A percentile compares a stretch with the other conserved stretches of the same genome.
phyloP scores from a whole-genome alignment of 2,113 vertebrate genomes.

The Indicator maculatus region DNA sequence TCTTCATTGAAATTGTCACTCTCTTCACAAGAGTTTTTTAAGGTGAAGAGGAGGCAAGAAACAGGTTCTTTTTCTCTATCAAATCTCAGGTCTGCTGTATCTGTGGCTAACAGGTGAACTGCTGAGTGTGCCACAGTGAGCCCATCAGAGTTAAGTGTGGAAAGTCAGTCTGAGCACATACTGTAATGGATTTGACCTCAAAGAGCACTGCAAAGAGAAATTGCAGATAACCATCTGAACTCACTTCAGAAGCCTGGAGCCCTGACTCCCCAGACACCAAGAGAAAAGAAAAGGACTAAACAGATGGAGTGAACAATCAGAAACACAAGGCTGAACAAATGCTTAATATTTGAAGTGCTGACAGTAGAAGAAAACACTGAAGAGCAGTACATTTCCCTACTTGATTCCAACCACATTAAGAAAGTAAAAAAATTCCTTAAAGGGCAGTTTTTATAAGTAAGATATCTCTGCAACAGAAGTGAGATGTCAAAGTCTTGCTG shows the following conservation, averaged over 20 bases:
- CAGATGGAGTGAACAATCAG: conserved; percentile 48
- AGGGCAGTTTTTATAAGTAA: not conserved
- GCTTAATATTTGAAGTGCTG: conserved; percentile 52
- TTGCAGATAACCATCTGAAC: conserved; percentile 81
- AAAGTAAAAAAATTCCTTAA: not conserved
- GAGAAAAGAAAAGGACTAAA: conserved; percentile 56
- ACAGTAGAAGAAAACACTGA: not conserved
- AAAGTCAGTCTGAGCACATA: conserved; percentile 68
- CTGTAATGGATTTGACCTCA: conserved; percentile 82
- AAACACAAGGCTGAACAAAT: conserved; percentile 32
- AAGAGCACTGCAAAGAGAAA: conserved; percentile 76
- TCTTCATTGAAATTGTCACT: not conserved
- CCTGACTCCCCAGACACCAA: conserved; percentile 60
- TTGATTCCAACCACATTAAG: not conserved
- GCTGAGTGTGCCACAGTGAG: conserved; percentile 62
- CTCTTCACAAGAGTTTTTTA: not conserved
- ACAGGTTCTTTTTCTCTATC: conserved; percentile 28
- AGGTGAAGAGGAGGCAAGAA: not conserved
- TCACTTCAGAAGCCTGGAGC: conserved; percentile 73
- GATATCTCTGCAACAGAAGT: not conserved
- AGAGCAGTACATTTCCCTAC: not conserved
- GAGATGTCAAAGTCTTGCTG: not conserved
- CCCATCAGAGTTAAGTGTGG: conserved; percentile 75
- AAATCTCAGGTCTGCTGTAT: conserved; percentile 65
- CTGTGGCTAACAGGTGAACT: conserved; percentile 70